Evolutionary conservation across 2,888 invertebrate genomes (phyloP), one percentile per base, ranked within the genome.

Genomic region (Pyrocoelia pectoralis): DNA sequence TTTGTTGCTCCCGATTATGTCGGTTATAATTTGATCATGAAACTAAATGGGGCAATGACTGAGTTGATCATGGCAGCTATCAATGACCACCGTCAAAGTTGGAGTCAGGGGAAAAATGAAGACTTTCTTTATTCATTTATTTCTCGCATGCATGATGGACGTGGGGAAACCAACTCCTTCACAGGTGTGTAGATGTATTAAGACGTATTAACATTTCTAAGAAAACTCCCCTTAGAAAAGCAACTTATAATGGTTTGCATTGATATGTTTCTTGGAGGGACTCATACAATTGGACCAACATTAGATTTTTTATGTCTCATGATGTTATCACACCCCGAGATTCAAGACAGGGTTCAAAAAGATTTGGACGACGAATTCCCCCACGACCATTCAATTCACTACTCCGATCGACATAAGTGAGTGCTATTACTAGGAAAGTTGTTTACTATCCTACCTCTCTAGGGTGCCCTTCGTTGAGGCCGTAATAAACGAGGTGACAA

Each of bases 221-320:
- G 24, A 41, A 13, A 13, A 5, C 2, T 85, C 77, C 75, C 79
- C 85, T n/a, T n/a, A n/a, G 89, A 88, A 58, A 85, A 86, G 3
- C 89, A 90, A 73, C 74, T 90, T 52, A 79, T 87, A 2, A 85
- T 89, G 84, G 83, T 88, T 3, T 85, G 89, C 69, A 73, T 89
- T 57, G 91, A 91, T 75, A 82, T 90, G 48, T 88, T 90, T 70
- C 85, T 90, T 71, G 90, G 88, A 4, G 90, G 90, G 1, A 83
- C 86, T 0, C 84, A 85, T 68, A 89, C 89, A 0, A 89, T 89
- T 0, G 85, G 87, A 61, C 84, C 82, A 33, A 87, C 88, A 0
- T 76, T 90, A 12, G 87, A 87, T 69, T 85, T 89, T 73, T 83
- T 85, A 0, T 80, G 90, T 50, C 80, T 89, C 72, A 82, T 84